phyloP scores from a whole-genome alignment of 1,140 invertebrate genomes.

The Oncopodura yosiiana region DNA sequence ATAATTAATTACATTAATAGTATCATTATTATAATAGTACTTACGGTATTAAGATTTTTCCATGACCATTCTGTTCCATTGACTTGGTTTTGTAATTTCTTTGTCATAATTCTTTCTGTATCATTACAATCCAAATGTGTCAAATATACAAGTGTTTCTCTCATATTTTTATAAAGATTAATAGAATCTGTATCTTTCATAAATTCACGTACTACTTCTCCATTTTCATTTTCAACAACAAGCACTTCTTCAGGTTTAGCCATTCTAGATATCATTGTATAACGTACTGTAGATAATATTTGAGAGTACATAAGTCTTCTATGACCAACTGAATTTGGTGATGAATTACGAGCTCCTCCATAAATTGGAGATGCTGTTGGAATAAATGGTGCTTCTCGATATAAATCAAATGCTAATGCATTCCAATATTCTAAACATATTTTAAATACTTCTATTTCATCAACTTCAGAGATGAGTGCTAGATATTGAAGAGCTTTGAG shows the following conservation, averaged over 20 bases:
- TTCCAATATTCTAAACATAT: conserved; percentile 99
- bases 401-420: conserved; percentile 78
- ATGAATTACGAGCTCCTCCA: conserved; percentile 31
- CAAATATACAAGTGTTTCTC: conserved; percentile 95
- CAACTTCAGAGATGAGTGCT: conserved; percentile 94
- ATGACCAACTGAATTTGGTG: conserved; percentile 41
- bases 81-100: conserved; percentile 97
- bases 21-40: not conserved
- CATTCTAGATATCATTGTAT: conserved; percentile 99
- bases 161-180: conserved; percentile 99
- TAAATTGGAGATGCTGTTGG: conserved; percentile 39
- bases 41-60: conserved; percentile 95
- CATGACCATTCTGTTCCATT: conserved; percentile 99
- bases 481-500: conserved; percentile 84
- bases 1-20: not conserved
- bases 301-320: conserved; percentile 63
- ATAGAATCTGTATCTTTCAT: conserved; percentile 99
- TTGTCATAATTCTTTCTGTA: conserved; percentile 98
- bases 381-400: conserved; percentile 44
- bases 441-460: conserved; percentile 99
- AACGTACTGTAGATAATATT: conserved; percentile 68
- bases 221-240: conserved; percentile 99
- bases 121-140: conserved; percentile 97
- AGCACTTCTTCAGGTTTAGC: conserved; percentile 99
- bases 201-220: conserved; percentile 97